Evolutionary conservation across 2,888 invertebrate genomes (phyloP).

Genomic region (Drosophila kanekoi): DNA sequence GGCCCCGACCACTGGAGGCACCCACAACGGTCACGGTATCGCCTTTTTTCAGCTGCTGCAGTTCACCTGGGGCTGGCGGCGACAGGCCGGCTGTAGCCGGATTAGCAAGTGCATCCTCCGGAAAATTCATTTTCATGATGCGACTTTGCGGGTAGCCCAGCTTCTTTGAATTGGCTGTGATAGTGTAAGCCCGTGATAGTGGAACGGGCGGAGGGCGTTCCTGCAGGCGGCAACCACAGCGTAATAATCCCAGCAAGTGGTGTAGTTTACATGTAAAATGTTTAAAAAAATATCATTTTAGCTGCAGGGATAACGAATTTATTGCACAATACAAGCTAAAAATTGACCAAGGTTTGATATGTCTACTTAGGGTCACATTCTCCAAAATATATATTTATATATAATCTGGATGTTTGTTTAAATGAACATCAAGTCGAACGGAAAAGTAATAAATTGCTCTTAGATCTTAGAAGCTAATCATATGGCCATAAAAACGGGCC

Average conservation of each 20-base stretch:
- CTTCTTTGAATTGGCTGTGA: slow-evolving; percentile 95
- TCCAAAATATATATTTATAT: too few relatives aligned
- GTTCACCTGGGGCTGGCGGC: slow-evolving; percentile 62
- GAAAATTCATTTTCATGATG: slow-evolving; percentile 95
- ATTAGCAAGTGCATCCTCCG: slow-evolving; percentile 86
- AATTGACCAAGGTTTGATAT: not conserved
- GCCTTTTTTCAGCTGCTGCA: slow-evolving; percentile 89
- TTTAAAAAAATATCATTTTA: slow-evolving; percentile 4
- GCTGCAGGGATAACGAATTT: not conserved
- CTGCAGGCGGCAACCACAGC: slow-evolving; percentile 84
- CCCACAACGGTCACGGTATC: slow-evolving; percentile 95
- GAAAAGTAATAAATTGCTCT: too few relatives aligned
- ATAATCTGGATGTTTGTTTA: too few relatives aligned
- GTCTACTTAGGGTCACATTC: too few relatives aligned
- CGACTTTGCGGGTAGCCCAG: slow-evolving; percentile 96
- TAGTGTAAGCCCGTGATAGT: slow-evolving; percentile 95
- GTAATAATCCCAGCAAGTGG: slow-evolving; percentile 34
- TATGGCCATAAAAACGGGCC: too few relatives aligned
- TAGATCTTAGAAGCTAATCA: too few relatives aligned
- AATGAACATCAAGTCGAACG: too few relatives aligned
- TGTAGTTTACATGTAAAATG: slow-evolving; percentile 27
- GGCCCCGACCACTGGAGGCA: slow-evolving; percentile 93
- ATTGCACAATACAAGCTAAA: not conserved
- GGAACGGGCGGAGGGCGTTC: slow-evolving; percentile 97
- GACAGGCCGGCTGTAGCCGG: too few relatives aligned